Conservation (phyloP, 2,797 vertebrate genomes). For the Smutsia temminckii region DNA sequence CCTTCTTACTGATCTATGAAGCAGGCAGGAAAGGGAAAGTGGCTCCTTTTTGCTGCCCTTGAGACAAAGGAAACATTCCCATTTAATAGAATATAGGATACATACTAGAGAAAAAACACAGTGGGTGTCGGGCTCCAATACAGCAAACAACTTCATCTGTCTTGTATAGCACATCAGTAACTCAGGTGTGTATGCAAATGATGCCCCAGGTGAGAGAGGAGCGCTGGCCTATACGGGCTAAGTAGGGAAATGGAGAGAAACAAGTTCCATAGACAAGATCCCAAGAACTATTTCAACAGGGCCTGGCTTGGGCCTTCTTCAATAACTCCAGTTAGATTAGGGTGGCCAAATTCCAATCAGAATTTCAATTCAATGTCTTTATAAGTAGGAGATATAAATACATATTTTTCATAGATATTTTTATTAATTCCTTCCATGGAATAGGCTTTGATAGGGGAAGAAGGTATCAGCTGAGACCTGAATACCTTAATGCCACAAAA, state of each 20-base stretch:
- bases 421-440: not conserved
- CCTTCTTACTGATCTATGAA: not conserved
- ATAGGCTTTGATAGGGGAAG: not conserved
- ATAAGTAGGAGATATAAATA: not conserved
- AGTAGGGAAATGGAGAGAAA: not conserved
- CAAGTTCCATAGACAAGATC: not conserved
- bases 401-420: not conserved
- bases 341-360: not conserved
- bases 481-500: not conserved
- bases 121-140: not conserved
- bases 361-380: not conserved
- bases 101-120: fast-evolving
- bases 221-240: not conserved
- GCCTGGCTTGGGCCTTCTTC: not conserved
- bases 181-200: too few species aligned
- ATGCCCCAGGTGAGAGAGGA: not conserved
- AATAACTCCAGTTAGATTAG: not conserved
- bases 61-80: not conserved
- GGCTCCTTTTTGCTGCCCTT: not conserved
- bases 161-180: not conserved
- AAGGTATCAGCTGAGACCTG: not conserved
- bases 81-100: not conserved
- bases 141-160: not conserved
- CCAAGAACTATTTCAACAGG: not conserved
- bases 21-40: not conserved